A percentile compares a stretch with the other conserved stretches of the same genome.
Conservation (phyloP, 2,797 vertebrate species). For the Epinephelus malabaricus region DNA sequence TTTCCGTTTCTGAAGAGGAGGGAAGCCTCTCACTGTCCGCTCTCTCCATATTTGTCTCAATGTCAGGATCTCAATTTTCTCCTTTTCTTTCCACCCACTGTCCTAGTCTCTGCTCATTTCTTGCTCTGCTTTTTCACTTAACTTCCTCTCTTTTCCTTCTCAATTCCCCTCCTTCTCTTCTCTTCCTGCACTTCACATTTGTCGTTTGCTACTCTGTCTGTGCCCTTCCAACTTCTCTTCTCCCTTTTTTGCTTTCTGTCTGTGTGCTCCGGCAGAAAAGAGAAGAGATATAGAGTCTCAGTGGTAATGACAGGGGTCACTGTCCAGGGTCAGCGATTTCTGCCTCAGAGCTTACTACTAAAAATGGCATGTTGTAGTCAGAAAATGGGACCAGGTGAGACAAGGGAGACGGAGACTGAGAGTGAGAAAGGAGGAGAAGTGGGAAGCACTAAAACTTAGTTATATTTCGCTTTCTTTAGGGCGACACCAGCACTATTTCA, state of each 20-base stretch:
- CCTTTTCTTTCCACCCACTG: constrained; percentile 4
- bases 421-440: not conserved
- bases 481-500: not conserved
- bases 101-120: constrained; percentile 20
- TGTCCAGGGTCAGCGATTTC: constrained; percentile 42
- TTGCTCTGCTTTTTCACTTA: constrained; percentile 15
- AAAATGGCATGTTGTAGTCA: constrained; percentile 34
- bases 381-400: constrained; percentile 46
- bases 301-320: constrained; percentile 52
- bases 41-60: constrained; percentile 36
- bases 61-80: constrained; percentile 37
- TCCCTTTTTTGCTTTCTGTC: constrained; percentile 25
- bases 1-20: constrained; percentile 51
- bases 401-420: not conserved
- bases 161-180: not conserved
- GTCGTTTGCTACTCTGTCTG: constrained; percentile 12
- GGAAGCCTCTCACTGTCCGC: constrained; percentile 12
- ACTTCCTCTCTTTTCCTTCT: constrained; percentile 7
- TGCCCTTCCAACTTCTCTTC: constrained; percentile 13
- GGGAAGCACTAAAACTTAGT: not conserved
- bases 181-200: constrained; percentile 25
- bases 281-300: constrained; percentile 19
- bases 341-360: constrained; percentile 47
- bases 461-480: not conserved
- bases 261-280: constrained; percentile 11